phyloP scores from a whole-genome alignment of 2,797 vertebrate species.

The Syngnathus acus region DNA sequence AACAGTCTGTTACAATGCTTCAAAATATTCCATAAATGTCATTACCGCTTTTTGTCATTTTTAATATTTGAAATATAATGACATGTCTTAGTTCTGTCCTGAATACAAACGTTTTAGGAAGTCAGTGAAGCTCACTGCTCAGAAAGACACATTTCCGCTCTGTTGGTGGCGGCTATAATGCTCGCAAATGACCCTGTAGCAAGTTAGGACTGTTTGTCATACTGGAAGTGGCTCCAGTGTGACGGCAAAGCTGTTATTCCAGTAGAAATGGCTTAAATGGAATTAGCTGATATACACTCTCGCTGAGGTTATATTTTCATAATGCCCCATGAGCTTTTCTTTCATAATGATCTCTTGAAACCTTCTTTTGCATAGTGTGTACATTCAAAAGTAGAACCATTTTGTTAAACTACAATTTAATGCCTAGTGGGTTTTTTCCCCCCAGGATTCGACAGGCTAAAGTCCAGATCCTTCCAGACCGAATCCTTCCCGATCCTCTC shows the following conservation, averaged over 20 bases:
- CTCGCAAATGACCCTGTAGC: not conserved
- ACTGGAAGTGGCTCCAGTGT: not conserved
- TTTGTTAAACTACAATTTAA: not conserved
- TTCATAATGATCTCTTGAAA: not conserved
- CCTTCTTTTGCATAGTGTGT: not conserved
- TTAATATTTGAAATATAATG: not conserved
- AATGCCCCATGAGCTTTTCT: not conserved
- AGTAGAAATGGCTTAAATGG: not conserved
- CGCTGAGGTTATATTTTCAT: not conserved
- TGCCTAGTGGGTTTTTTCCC: not conserved
- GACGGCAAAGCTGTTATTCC: not conserved
- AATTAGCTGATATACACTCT: not conserved
- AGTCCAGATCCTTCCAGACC: conserved; percentile 93
- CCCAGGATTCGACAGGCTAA: conserved; percentile 89
- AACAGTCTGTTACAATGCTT: not conserved
- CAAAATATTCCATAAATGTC: not conserved
- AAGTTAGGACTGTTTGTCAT: not conserved
- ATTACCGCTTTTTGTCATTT: not conserved
- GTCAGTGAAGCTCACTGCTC: not conserved
- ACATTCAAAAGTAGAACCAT: not conserved
- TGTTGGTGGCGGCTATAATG: not conserved
- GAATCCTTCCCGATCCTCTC: conserved; percentile 86
- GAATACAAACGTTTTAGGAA: not conserved
- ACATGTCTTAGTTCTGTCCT: not conserved
- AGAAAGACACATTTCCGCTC: not conserved